phyloP scores from a whole-genome alignment of 2,113 vertebrate genomes.

The Uria aalge region DNA sequence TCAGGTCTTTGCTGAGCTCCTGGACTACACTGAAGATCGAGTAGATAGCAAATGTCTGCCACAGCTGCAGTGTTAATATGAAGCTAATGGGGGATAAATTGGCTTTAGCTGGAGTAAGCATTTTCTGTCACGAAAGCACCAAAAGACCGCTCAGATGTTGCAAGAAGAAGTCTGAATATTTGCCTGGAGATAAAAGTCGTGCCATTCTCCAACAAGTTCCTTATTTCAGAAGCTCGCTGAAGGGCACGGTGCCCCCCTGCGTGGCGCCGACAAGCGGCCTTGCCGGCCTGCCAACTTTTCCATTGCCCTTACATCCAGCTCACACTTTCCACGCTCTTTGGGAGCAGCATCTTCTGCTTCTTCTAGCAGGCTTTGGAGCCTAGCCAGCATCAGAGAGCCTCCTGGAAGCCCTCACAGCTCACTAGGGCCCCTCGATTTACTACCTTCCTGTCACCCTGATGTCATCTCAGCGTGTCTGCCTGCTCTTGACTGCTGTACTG shows the following conservation, averaged over 20 bases:
- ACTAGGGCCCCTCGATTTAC: background rate
- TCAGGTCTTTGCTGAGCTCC: background rate
- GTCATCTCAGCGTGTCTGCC: background rate
- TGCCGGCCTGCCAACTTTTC: fast-evolving
- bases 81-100: background rate
- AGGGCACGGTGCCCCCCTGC: background rate
- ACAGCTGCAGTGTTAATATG: background rate
- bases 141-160: background rate
- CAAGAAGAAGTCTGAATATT: background rate
- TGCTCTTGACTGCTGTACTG: background rate
- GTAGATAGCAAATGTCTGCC: background rate
- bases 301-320: background rate
- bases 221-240: background rate
- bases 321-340: background rate
- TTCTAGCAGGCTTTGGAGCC: background rate
- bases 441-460: background rate
- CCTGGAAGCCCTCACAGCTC: background rate
- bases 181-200: background rate
- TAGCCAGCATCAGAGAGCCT: background rate
- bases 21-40: background rate
- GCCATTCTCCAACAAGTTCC: background rate
- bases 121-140: background rate
- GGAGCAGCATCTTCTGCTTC: background rate
- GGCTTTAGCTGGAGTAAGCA: background rate
- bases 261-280: background rate